Conservation (phyloP, 2,888 invertebrate species). For the Eretmocerus hayati region DNA sequence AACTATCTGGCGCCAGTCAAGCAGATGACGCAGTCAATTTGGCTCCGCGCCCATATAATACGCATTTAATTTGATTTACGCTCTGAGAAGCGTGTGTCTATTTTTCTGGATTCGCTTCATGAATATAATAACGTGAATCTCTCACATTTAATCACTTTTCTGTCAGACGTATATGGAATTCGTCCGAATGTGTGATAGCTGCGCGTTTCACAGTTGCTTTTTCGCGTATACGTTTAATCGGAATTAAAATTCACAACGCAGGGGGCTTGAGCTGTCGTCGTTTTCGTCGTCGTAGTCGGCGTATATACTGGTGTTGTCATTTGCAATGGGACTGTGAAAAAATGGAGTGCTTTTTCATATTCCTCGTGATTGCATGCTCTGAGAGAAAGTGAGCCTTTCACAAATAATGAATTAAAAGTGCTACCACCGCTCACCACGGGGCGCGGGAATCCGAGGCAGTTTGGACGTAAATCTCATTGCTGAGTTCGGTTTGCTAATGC, state of each 20-base stretch:
- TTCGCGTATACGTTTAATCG: constrained; percentile 22
- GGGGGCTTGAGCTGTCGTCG: no score
- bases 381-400: constrained; percentile 20
- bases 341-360: constrained; percentile 44
- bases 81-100: not conserved
- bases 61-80: constrained; percentile 19
- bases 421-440: not conserved
- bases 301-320: no score
- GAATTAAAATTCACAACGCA: constrained; percentile 32
- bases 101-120: no score
- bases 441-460: no score
- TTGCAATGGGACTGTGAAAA: constrained; percentile 31
- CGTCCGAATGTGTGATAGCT: no score
- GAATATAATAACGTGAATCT: no score
- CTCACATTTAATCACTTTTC: no score
- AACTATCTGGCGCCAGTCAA: constrained; percentile 16
- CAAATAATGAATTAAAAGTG: constrained; percentile 43
- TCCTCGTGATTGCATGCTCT: constrained; percentile 24
- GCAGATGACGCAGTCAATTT: constrained; percentile 29
- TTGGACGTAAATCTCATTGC: no score
- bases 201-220: not conserved
- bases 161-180: no score
- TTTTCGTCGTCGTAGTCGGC: no score
- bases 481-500: no score
- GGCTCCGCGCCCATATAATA: constrained; percentile 15